Conservation (phyloP, 2,888 invertebrate species). For the Amphipoea lucens region DNA sequence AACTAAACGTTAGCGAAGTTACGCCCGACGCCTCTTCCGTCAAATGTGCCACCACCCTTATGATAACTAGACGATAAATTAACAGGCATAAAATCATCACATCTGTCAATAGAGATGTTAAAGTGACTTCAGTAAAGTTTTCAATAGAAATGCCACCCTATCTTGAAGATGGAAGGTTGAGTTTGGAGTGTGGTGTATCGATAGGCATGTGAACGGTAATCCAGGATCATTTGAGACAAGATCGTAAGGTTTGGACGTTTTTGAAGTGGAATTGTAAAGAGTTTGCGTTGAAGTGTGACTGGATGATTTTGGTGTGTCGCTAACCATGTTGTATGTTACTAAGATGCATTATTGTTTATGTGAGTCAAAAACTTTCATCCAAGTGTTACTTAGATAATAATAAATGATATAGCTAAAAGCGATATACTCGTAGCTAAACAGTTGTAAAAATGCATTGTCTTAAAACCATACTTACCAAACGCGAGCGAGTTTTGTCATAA, state of each 20-base stretch:
- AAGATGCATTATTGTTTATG: background rate
- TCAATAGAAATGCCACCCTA: constrained; percentile 27
- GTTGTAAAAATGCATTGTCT: background rate
- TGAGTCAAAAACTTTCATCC: background rate
- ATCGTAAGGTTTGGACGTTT: constrained; percentile 74
- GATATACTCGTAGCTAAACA: background rate
- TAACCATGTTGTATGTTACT: too few species aligned
- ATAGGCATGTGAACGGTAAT: constrained; percentile 74
- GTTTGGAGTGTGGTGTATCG: constrained; percentile 39
- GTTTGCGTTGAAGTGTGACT: constrained; percentile 50
- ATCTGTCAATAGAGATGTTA: constrained; percentile 76
- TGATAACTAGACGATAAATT: constrained; percentile 64
- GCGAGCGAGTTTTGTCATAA: too few species aligned
- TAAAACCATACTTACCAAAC: background rate
- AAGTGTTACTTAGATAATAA: too few species aligned
- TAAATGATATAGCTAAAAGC: too few species aligned
- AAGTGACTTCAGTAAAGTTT: constrained; percentile 8
- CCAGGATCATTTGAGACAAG: constrained; percentile 82
- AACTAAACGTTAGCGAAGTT: background rate
- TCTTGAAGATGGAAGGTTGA: constrained; percentile 19
- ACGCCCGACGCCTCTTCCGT: background rate
- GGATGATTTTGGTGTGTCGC: constrained; percentile 38
- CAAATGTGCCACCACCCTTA: constrained; percentile 7
- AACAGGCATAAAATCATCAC: constrained; percentile 72
- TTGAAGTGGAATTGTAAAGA: constrained; percentile 59